phyloP scores from a whole-genome alignment of 2,113 vertebrate genomes.

The Hydropotes inermis region DNA sequence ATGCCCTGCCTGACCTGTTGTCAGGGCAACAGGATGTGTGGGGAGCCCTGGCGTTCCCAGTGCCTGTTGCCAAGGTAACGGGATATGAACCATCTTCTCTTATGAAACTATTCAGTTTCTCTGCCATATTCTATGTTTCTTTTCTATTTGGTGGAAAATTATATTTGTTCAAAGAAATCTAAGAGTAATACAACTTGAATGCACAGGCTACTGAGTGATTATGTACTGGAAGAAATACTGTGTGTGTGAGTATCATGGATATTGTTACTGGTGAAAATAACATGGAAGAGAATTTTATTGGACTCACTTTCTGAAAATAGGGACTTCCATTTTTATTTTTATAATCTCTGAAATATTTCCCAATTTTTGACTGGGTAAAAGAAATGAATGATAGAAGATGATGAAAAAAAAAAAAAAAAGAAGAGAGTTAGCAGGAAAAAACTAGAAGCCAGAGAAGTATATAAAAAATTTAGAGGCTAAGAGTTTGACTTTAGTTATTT shows the following conservation, averaged over 20 bases:
- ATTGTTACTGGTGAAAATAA: not conserved
- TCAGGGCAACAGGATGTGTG: constrained; percentile 63
- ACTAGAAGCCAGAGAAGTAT: not conserved
- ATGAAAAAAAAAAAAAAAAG: not conserved
- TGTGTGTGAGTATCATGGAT: not conserved
- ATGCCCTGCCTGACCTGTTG: constrained; percentile 60
- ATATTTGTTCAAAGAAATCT: constrained; percentile 15
- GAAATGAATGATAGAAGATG: not conserved
- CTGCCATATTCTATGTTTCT: not conserved
- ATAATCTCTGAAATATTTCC: not conserved
- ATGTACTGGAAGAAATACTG: not conserved
- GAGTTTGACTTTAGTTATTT: not conserved
- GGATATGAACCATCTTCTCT: constrained; percentile 44
- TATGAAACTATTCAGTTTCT: constrained; percentile 29
- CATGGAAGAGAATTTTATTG: not conserved
- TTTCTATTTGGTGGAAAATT: not conserved
- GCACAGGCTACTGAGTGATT: not conserved
- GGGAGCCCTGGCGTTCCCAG: constrained; percentile 40
- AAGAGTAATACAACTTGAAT: not conserved
- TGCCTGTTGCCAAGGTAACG: constrained; percentile 62
- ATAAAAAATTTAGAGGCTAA: not conserved
- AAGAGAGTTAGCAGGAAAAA: not conserved
- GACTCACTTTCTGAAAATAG: not conserved
- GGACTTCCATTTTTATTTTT: not conserved
- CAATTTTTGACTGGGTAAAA: not conserved